Evolutionary conservation across 2,797 vertebrate genomes (phyloP), one percentile per base, ranked within the genome.

Genomic region (Labeo calbasu): DNA sequence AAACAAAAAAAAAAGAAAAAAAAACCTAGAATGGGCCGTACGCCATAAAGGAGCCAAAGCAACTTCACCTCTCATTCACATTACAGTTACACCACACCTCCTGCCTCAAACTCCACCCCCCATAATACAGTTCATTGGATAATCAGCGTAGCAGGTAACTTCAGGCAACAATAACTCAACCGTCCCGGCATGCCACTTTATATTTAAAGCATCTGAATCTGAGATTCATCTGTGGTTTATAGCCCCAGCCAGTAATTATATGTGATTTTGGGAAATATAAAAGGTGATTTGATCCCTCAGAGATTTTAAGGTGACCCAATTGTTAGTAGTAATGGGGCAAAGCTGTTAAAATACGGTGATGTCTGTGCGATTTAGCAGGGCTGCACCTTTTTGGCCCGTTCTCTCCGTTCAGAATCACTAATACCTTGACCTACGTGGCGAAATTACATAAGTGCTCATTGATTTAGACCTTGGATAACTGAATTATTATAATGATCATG

Each of bases 211-310:
- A 4, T 59, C 63, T 83, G 32, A 66, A 40, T 15, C 81, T 3
- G 40, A 69, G 72, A 77, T 65, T 48, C 46, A 7, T 69, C 23
- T n/a, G 43, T 17, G 19, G 25, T 80, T 15, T 63, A 68, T 48
- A 63, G 69, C 59, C 77, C 59, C 23, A 79, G 43, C 48, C 59
- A 77, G 68, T 85, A 78, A 77, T 73, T 83, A 68, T 9, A 79
- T 71, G 75, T 75, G 32, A 86, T 86, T 68, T 81, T 68, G 81
- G 53, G 63, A 51, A 79, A 71, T 78, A 87, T 77, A 85, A 65
- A 28, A 55, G 4, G 14, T 57, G 21, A 40, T 86, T 86, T 72
- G 61, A 79, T 75, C 79, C 71, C 40, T 69, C 77, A 21, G 7
- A 43, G 25, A 76, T 71, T 80, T 77, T 46, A 50, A 82, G 23